A percentile compares a stretch with the other conserved stretches of the same genome.
Evolutionary conservation across 2,113 vertebrate genomes (phyloP).

Genomic region (Mugil cephalus): DNA sequence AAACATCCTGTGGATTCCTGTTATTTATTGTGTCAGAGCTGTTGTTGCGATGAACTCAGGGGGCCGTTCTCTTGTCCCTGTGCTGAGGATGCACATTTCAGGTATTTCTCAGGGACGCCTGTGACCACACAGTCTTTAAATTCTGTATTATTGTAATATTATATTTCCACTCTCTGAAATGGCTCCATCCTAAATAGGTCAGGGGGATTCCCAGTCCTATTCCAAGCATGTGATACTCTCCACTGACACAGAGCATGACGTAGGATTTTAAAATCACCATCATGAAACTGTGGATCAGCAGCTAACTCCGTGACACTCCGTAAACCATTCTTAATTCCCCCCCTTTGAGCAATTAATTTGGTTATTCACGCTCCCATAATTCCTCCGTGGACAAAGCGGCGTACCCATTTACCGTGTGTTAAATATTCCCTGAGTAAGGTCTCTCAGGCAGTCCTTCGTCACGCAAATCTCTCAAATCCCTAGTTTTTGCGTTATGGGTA

Average conservation of each 20-base stretch:
- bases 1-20: background rate
- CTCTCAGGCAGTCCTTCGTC: constrained; percentile 8
- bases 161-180: constrained; percentile 18
- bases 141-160: constrained; percentile 18
- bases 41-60: constrained; percentile 8
- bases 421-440: background rate
- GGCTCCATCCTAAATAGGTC: constrained; percentile 29
- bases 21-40: constrained; percentile 22
- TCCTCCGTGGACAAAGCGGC: constrained; percentile 36
- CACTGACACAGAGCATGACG: constrained; percentile 31
- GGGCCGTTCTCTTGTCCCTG: background rate
- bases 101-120: background rate
- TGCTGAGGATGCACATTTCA: background rate
- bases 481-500: no score
- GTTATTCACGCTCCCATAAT: constrained; percentile 54
- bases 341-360: constrained; percentile 21
- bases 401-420: accelerated
- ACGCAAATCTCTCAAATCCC: no score
- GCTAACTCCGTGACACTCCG: background rate
- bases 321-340: constrained; percentile 10
- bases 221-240: constrained; percentile 46
- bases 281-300: background rate
- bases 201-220: constrained; percentile 65
- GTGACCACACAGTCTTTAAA: background rate
- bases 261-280: constrained; percentile 3